phyloP scores from a whole-genome alignment of 2,113 vertebrate species.

The Dicerorhinus sumatrensis region DNA sequence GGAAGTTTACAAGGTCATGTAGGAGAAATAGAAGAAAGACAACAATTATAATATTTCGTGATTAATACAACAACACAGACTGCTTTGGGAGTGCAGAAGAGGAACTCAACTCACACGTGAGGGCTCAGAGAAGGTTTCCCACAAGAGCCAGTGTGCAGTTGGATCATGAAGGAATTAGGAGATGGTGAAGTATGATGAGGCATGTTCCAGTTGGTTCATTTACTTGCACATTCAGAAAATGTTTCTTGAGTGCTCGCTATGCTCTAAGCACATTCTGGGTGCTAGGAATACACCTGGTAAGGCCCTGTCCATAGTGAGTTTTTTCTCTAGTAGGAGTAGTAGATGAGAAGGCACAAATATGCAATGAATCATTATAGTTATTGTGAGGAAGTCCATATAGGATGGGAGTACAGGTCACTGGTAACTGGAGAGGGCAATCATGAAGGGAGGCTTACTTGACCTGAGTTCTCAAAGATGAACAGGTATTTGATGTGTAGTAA shows the following conservation, averaged over 20 bases:
- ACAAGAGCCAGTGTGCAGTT: not conserved
- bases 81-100: not conserved
- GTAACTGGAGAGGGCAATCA: not conserved
- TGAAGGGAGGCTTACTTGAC: not conserved
- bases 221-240: not conserved
- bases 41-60: not conserved
- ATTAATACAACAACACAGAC: not conserved
- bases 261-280: not conserved
- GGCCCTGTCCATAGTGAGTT: not conserved
- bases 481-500: not conserved
- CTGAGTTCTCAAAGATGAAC: not conserved
- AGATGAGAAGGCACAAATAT: not conserved
- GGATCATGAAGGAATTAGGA: constrained; percentile 21
- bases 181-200: not conserved
- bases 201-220: not conserved
- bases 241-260: constrained; percentile 5
- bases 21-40: not conserved
- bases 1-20: not conserved
- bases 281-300: not conserved
- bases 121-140: not conserved
- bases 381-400: not conserved
- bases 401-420: not conserved
- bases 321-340: not conserved
- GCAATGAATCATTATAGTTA: not conserved
- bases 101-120: not conserved